phyloP scores from a whole-genome alignment of 1,140 invertebrate species.

The Andrena cerasifolii region DNA sequence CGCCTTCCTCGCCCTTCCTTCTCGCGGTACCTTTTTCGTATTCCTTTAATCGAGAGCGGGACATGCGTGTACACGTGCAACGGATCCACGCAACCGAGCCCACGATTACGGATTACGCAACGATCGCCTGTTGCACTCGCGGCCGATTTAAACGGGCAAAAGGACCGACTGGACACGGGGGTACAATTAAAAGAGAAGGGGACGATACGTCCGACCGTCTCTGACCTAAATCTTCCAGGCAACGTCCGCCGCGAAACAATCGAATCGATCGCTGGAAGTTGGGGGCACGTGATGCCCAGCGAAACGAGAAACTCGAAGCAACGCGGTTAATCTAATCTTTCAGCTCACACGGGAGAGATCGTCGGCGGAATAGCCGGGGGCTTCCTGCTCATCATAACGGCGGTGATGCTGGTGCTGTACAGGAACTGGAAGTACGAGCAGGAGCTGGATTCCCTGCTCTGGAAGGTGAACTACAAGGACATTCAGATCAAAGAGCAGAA shows the following conservation, averaged over 20 bases:
- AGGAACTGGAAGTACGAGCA: slow-evolving; percentile 97
- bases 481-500: slow-evolving; percentile 85
- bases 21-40: slow-evolving; percentile 30
- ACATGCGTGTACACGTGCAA: no score
- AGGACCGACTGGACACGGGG: background rate
- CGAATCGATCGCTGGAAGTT: background rate
- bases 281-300: background rate
- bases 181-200: slow-evolving; percentile 26
- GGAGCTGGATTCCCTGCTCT: slow-evolving; percentile 95
- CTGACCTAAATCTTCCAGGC: background rate
- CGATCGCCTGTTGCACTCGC: background rate
- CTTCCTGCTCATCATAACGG: slow-evolving; percentile 86
- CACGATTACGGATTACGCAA: slow-evolving; percentile 40
- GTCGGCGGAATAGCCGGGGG: slow-evolving; percentile 90
- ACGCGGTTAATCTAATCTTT: slow-evolving; percentile 5
- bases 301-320: background rate
- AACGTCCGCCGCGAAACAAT: background rate
- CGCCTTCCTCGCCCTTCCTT: slow-evolving; percentile 9
- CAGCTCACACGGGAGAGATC: slow-evolving; percentile 92
- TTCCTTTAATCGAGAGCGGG: slow-evolving; percentile 47
- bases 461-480: slow-evolving; percentile 97
- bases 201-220: slow-evolving; percentile 8
- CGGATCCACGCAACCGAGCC: slow-evolving; percentile 20
- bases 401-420: slow-evolving; percentile 88
- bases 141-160: slow-evolving; percentile 29